These are phyloP conservation scores for Phoenicopterus ruber DNA, from an alignment of 2,113 vertebrate genomes.

Conservation along the genomic window DNA sequence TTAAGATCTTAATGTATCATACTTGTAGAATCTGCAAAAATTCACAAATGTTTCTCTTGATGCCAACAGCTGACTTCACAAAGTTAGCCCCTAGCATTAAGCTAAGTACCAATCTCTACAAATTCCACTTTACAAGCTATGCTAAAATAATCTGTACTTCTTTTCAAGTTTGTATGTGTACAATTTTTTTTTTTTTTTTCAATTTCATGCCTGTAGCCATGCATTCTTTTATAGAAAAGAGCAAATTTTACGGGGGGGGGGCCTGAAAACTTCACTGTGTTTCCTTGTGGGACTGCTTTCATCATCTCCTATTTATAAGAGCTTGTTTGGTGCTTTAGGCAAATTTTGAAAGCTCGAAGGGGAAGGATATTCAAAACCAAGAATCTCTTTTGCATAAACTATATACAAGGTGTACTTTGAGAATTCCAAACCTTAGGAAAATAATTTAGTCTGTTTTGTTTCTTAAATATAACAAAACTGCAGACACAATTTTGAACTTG, in stretches of 20 bases:
- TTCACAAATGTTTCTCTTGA: not conserved
- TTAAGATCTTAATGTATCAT: not conserved
- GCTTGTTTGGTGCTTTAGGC: not conserved
- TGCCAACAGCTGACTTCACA: not conserved
- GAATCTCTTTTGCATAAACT: slow-evolving; percentile 28
- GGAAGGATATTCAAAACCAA: slow-evolving; percentile 19
- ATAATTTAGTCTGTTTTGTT: not conserved
- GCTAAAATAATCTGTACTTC: not conserved
- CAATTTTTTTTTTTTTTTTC: not conserved
- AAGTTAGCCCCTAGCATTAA: not conserved
- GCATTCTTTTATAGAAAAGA: not conserved
- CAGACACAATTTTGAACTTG: not conserved
- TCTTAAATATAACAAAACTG: not conserved
- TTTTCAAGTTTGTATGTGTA: not conserved
- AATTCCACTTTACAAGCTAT: not conserved
- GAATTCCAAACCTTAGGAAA: not conserved
- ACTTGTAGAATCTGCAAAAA: not conserved
- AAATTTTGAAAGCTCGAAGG: not conserved
- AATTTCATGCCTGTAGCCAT: not conserved
- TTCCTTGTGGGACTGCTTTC: not conserved
- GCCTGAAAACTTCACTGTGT: not conserved
- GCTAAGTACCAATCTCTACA: not conserved
- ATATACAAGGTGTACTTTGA: not conserved
- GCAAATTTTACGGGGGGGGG: not conserved
- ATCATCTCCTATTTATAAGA: not conserved